Conservation (phyloP, 1,140 invertebrate genomes). For the Dermatophagoides farinae region DNA sequence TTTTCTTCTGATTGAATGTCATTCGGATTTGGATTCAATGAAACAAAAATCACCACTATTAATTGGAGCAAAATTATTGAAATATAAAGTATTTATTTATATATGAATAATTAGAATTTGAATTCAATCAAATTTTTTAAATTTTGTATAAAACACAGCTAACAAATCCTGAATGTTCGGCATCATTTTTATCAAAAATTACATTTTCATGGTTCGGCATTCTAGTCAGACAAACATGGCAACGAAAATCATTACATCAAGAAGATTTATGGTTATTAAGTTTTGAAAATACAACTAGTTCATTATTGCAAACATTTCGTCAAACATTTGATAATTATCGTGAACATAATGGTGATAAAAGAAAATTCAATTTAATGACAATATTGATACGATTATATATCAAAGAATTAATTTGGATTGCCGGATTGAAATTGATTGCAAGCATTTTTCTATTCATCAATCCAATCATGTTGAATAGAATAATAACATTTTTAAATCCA, state of each 20-base stretch:
- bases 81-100: too few relatives aligned
- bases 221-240: background rate
- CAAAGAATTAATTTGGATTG: conserved; percentile 50
- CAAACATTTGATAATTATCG: background rate
- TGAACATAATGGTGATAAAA: background rate
- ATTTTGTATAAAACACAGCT: too few relatives aligned
- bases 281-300: background rate
- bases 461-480: conserved; percentile 35
- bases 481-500: conserved; percentile 12
- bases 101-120: too few relatives aligned
- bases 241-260: background rate
- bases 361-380: background rate
- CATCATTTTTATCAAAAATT: conserved; percentile 67
- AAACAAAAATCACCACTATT: too few relatives aligned
- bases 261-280: conserved; percentile 1
- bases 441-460: conserved; percentile 69
- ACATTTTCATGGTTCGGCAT: conserved; percentile 79
- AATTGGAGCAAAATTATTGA: too few relatives aligned
- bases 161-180: conserved; percentile 48
- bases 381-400: conserved; percentile 1
- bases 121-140: too few relatives aligned
- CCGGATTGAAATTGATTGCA: conserved; percentile 50
- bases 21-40: too few relatives aligned
- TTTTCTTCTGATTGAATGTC: too few relatives aligned
- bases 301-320: background rate